Conservation (phyloP, 92 coral and sea anemone genomes). For the Muricea muricata region DNA sequence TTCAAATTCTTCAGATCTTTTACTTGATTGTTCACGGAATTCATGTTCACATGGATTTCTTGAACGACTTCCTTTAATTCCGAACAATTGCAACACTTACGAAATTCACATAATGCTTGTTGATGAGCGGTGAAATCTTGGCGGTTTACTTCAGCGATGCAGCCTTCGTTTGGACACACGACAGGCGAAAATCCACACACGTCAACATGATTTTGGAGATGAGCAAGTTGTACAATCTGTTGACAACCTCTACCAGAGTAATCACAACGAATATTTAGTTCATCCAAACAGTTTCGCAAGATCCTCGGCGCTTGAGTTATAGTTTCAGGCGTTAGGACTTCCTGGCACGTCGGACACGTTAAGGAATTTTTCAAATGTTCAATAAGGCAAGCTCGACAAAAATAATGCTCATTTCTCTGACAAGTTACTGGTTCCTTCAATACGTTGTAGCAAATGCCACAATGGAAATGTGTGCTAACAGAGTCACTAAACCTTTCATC, state of each 20-base stretch:
- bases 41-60: background rate
- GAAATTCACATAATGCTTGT: constrained; percentile 21
- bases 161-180: constrained; percentile 58
- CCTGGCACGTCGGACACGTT: constrained; percentile 72
- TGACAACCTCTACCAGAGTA: constrained; percentile 59
- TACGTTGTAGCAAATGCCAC: constrained; percentile 71
- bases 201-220: constrained; percentile 38
- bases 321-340: constrained; percentile 15
- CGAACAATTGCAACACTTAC: constrained; percentile 20
- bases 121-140: constrained; percentile 6
- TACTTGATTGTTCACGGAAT: background rate
- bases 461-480: constrained; percentile 29
- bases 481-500: background rate
- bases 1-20: constrained; percentile 2
- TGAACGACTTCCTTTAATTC: constrained; percentile 23
- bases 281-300: constrained; percentile 60
- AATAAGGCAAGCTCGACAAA: constrained; percentile 67
- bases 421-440: constrained; percentile 73
- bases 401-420: constrained; percentile 70
- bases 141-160: constrained; percentile 18
- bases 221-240: constrained; percentile 48
- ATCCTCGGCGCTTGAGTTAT: constrained; percentile 63
- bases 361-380: constrained; percentile 51
- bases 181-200: constrained; percentile 61
- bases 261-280: constrained; percentile 61